phyloP scores from a whole-genome alignment of 2,797 vertebrate genomes.

The Leucoraja ocellata region DNA sequence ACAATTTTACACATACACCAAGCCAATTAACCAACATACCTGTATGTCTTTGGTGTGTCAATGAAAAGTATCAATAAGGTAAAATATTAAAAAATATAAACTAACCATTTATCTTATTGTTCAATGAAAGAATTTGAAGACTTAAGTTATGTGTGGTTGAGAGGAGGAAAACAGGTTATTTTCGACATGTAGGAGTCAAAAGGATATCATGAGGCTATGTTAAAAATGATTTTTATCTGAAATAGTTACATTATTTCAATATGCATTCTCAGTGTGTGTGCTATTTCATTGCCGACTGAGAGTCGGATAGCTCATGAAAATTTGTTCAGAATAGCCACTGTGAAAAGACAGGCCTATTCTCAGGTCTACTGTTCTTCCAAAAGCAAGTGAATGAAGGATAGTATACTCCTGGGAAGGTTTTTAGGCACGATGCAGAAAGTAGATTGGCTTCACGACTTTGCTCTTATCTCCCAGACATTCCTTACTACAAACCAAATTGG shows the following conservation, averaged over 20 bases:
- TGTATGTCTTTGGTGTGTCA: too few species aligned
- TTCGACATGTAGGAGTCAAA: neutral
- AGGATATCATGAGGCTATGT: neutral
- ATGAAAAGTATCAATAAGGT: too few species aligned
- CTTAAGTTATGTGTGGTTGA: neutral
- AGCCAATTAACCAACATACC: too few species aligned
- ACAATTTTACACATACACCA: too few species aligned
- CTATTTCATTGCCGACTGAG: neutral
- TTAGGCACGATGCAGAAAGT: neutral
- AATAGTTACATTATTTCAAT: neutral
- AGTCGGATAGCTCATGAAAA: neutral
- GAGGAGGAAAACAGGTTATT: too few species aligned
- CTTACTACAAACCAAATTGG: neutral
- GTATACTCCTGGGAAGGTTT: neutral
- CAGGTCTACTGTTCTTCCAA: neutral
- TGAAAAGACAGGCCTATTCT: neutral
- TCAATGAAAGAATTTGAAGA: neutral
- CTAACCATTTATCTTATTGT: too few species aligned
- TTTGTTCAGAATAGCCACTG: neutral
- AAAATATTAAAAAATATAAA: too few species aligned
- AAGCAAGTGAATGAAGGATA: neutral
- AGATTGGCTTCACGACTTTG: neutral
- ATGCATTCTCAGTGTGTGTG: neutral
- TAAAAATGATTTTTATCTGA: neutral
- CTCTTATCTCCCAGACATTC: neutral